Evolutionary conservation across 2,888 invertebrate species (phyloP).

Genomic region (Drosophila birchii): DNA sequence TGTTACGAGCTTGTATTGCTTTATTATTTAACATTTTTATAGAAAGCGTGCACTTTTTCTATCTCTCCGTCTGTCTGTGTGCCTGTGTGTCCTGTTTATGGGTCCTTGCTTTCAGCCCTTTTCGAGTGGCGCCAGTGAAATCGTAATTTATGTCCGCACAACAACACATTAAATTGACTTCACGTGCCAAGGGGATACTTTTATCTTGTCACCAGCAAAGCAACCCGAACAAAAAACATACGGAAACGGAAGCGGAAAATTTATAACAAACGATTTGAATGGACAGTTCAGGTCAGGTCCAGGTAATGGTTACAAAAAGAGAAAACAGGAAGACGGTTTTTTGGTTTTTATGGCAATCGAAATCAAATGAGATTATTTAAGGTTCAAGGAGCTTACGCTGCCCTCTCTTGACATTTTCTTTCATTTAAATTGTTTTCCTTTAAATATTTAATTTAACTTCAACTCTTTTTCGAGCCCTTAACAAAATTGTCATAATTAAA

Average conservation of each 20-base stretch:
- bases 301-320: slow-evolving; percentile 12
- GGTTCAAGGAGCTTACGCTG: background rate
- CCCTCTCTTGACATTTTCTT: background rate
- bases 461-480: background rate
- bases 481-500: background rate
- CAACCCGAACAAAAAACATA: slow-evolving; percentile 56
- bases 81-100: slow-evolving; percentile 5
- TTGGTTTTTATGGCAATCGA: slow-evolving; percentile 12
- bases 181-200: slow-evolving; percentile 57
- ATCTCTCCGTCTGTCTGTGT: background rate
- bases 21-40: slow-evolving; percentile 23
- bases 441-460: background rate
- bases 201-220: slow-evolving; percentile 54
- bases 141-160: slow-evolving; percentile 69
- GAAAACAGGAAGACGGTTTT: slow-evolving; percentile 1
- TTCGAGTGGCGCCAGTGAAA: slow-evolving; percentile 63
- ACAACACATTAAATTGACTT: slow-evolving; percentile 73
- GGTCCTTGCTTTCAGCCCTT: slow-evolving; percentile 22
- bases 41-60: slow-evolving; percentile 60
- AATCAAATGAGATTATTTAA: background rate
- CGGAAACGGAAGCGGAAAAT: slow-evolving; percentile 50
- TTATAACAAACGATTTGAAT: slow-evolving; percentile 68
- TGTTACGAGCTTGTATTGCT: slow-evolving; percentile 6
- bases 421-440: background rate
- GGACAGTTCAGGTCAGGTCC: slow-evolving; percentile 23